Evolutionary conservation across 2,888 invertebrate species (phyloP).

Genomic region (Emmelina monodactyla): DNA sequence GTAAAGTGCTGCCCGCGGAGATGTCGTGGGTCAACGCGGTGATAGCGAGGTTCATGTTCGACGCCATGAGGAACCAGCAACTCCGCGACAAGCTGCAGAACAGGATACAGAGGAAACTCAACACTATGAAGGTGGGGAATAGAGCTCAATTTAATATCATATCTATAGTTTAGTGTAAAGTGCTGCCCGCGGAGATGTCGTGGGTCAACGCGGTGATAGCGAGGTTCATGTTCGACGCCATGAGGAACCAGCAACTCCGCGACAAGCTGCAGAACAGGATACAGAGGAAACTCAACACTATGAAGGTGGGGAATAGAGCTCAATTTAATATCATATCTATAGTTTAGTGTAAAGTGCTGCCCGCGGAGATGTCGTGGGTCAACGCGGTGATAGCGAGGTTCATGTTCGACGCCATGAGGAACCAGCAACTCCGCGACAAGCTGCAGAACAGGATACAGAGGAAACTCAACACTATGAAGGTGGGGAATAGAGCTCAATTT

Average conservation of each 20-base stretch:
- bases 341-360: too few relatives aligned
- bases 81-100: conserved; percentile 76
- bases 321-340: too few relatives aligned
- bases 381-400: conserved; percentile 81
- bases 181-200: conserved; percentile 60
- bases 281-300: conserved; percentile 85
- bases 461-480: conserved; percentile 85
- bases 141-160: too few relatives aligned
- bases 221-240: conserved; percentile 83
- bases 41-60: conserved; percentile 80
- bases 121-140: conserved; percentile 79
- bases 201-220: conserved; percentile 84
- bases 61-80: conserved; percentile 77
- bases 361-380: conserved; percentile 72
- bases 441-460: conserved; percentile 83
- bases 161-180: too few relatives aligned
- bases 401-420: conserved; percentile 83
- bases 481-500: too few relatives aligned
- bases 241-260: conserved; percentile 75
- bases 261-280: conserved; percentile 77
- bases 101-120: conserved; percentile 85
- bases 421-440: conserved; percentile 71
- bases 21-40: conserved; percentile 81
- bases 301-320: conserved; percentile 79
- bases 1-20: conserved; percentile 57